Evolutionary conservation across 1,140 invertebrate genomes (phyloP).

Genomic region (Halotydeus destructor): DNA sequence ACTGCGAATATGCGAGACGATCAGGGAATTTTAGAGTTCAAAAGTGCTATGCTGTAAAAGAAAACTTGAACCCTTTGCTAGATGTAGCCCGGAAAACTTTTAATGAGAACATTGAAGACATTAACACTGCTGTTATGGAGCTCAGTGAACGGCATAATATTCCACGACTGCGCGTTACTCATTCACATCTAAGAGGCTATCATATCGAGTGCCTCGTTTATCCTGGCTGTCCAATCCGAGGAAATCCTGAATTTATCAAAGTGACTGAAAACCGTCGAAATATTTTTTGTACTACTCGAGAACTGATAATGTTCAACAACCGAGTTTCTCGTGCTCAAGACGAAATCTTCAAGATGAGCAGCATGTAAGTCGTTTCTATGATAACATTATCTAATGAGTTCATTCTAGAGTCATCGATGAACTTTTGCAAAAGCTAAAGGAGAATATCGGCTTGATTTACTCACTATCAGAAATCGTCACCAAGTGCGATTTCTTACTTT

Average conservation of each 20-base stretch:
- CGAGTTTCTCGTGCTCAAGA: not conserved
- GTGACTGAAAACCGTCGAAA: conserved; percentile 36
- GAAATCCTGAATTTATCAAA: conserved; percentile 43
- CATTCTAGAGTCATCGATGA: conserved; percentile 27
- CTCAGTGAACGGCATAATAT: not conserved
- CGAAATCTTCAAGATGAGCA: conserved; percentile 7
- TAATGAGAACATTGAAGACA: conserved; percentile 50
- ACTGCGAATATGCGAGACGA: conserved; percentile 45
- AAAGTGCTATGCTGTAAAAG: conserved; percentile 31
- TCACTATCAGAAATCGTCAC: conserved; percentile 53
- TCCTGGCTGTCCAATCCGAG: conserved; percentile 32
- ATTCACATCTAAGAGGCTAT: conserved; percentile 43
- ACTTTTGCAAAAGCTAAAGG: conserved; percentile 31
- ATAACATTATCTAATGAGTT: conserved; percentile 3
- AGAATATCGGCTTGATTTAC: conserved; percentile 49
- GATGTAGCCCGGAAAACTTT: conserved; percentile 55
- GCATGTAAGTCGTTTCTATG: conserved; percentile 4
- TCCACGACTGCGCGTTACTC: conserved; percentile 40
- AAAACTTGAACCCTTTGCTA: conserved; percentile 34
- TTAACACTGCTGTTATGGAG: conserved; percentile 33
- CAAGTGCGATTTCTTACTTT: conserved; percentile 50
- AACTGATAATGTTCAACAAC: conserved; percentile 30
- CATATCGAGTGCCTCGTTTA: no score
- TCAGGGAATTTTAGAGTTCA: conserved; percentile 42
- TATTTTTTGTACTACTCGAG: conserved; percentile 52